Percentiles rank a stretch among this genome's conserved stretches.
phyloP scores from a whole-genome alignment of 2,797 vertebrate species.

The Chelidonichthys spinosus region DNA sequence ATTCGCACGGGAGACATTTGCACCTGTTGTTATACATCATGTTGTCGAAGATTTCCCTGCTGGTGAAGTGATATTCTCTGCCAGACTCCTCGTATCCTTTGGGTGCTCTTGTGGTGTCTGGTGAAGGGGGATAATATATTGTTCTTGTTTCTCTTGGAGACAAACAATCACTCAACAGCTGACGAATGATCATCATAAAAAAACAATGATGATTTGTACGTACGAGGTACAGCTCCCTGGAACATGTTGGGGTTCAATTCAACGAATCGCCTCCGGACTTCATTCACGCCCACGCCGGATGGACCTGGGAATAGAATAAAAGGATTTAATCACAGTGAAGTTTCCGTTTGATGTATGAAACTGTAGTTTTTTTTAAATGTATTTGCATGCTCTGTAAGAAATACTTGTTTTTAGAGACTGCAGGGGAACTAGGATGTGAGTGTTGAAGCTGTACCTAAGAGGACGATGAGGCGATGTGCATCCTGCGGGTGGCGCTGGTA shows the following conservation, averaged over 20 bases:
- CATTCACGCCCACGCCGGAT: constrained; percentile 94
- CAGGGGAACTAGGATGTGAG: not conserved
- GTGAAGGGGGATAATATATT: not conserved
- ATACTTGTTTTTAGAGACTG: no score
- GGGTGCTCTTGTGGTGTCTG: constrained; percentile 92
- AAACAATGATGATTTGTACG: constrained; percentile 48
- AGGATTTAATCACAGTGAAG: not conserved
- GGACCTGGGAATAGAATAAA: constrained; percentile 83
- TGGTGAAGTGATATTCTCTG: constrained; percentile 94
- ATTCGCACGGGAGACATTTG: not conserved
- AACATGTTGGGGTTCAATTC: constrained; percentile 87
- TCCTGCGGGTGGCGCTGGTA: constrained; percentile 89
- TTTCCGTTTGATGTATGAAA: not conserved
- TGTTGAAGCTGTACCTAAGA: constrained; percentile 80
- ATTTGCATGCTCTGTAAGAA: not conserved
- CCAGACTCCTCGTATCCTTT: constrained; percentile 92
- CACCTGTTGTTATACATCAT: constrained; percentile 93
- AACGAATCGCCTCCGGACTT: constrained; percentile 90
- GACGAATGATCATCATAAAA: not conserved
- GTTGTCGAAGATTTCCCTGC: constrained; percentile 91
- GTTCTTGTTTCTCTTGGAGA: not conserved
- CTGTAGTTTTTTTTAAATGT: not conserved
- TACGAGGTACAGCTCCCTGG: constrained; percentile 92
- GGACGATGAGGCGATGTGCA: constrained; percentile 86
- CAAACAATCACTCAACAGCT: not conserved